phyloP scores from a whole-genome alignment of 2,888 invertebrate genomes.

The Anthophora plumipes region DNA sequence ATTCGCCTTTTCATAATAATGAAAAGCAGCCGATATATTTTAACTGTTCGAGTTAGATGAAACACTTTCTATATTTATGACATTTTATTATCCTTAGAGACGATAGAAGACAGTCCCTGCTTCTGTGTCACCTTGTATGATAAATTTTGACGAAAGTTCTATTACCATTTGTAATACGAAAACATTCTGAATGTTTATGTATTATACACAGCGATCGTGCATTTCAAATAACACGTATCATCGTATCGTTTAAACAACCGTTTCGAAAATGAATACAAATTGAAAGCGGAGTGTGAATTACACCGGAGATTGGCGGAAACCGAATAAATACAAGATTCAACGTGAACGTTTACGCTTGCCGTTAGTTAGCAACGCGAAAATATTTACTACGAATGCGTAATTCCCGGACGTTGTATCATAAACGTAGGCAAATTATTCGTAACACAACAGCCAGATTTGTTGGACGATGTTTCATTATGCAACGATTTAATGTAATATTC shows the following conservation, averaged over 20 bases:
- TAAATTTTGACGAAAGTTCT: no score
- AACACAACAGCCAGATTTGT: constrained; percentile 11
- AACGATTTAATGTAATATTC: constrained; percentile 32
- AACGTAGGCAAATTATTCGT: constrained; percentile 34
- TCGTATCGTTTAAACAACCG: not conserved
- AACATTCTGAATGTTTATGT: not conserved
- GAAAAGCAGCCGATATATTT: no score
- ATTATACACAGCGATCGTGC: not conserved
- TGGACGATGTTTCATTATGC: constrained; percentile 26
- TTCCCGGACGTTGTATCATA: not conserved
- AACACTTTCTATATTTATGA: no score
- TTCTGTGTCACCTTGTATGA: no score
- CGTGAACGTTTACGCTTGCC: not conserved
- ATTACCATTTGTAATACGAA: not conserved
- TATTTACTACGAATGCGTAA: constrained; percentile 23
- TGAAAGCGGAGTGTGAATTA: not conserved
- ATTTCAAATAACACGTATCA: not conserved
- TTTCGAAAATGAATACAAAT: not conserved
- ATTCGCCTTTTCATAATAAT: no score
- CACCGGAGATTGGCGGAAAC: not conserved
- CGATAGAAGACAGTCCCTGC: no score
- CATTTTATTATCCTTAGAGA: no score
- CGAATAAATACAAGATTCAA: not conserved
- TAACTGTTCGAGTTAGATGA: no score
- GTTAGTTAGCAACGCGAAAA: constrained; percentile 21